Evolutionary conservation across 2,113 vertebrate species (phyloP), one percentile per base, ranked within the genome.

Genomic region (Varanus komodoensis): DNA sequence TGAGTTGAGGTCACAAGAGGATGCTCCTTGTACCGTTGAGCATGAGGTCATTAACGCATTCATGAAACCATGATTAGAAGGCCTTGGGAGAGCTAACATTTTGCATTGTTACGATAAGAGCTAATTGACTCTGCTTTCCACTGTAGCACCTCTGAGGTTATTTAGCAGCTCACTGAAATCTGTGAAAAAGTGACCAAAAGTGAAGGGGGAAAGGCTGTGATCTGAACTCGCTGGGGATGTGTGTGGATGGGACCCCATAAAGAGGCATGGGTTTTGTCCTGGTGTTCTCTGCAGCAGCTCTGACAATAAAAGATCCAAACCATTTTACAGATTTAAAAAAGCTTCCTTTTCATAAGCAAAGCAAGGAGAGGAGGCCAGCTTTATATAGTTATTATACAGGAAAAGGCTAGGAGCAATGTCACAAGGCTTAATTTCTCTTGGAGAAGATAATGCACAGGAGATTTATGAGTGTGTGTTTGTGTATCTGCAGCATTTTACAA

Each of bases 31-130:
- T 87, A 32, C 38, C 9, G 44, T 27, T 52, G 44, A 69, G 19
- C 77, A 50, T 12, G 5, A n/a, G 61, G 77, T 71, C 64, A 88
- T 88, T 69, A 88, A 88, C 52, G 64, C 19, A 80, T 52, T 86
- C 84, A 80, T 88, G 77, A 80, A 54, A 29, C 34, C 57, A 32
- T 67, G 77, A 25, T 1, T 3, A 87, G 87, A 23, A 6, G 17
- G 77, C 34, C 64, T 81, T 81, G 34, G 57, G 84, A 82, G 29
- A 8, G 4, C 69, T 81, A 50, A 74, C 2, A 81, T 75, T 38
- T 34, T 75, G 27, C 32, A 75, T 82, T 54, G 44, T 68, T 90
- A 87, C 64, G 38, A 48, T 82, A 74, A 87, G 68, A 64, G 74
- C 73, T 88, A 71, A 84, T 54, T 84, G 44, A 57, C 73, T 71